These are phyloP conservation scores for Etheostoma perlongum DNA, from an alignment of 2,797 vertebrate genomes.

Conservation along the genomic window DNA sequence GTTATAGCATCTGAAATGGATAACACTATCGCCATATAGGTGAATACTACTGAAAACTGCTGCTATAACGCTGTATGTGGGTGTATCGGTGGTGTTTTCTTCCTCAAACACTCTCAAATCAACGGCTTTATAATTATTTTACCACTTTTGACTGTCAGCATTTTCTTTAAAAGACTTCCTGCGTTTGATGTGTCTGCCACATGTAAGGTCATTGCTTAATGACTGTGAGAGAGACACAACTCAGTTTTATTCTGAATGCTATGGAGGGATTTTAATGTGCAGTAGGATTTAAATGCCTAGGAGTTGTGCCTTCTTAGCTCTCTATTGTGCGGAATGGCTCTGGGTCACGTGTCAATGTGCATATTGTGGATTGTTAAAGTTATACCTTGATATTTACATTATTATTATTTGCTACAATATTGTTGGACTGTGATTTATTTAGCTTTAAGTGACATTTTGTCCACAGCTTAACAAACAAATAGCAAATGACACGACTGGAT, in stretches of 20 bases:
- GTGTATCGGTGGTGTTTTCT: slow-evolving; percentile 21
- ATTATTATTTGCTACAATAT: slow-evolving; percentile 21
- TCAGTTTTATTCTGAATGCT: slow-evolving; percentile 17
- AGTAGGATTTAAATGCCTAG: slow-evolving; percentile 23
- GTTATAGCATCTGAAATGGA: slow-evolving; percentile 14
- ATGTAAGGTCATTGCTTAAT: slow-evolving; percentile 4
- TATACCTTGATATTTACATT: slow-evolving; percentile 18
- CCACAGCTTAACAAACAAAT: neutral
- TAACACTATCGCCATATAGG: slow-evolving; percentile 8
- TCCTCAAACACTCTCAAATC: slow-evolving; percentile 10
- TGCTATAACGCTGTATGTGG: slow-evolving; percentile 33
- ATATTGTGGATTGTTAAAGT: slow-evolving; percentile 21
- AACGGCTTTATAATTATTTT: slow-evolving; percentile 12
- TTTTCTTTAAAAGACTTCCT: neutral
- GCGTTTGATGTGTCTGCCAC: slow-evolving; percentile 11
- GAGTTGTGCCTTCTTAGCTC: slow-evolving; percentile 66
- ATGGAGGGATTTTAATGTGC: slow-evolving; percentile 18
- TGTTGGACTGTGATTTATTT: slow-evolving; percentile 12
- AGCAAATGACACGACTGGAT: neutral
- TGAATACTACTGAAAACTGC: slow-evolving; percentile 34
- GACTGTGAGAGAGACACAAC: slow-evolving; percentile 3
- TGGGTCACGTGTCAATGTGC: slow-evolving; percentile 6
- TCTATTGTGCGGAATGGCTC: slow-evolving; percentile 14
- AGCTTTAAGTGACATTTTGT: slow-evolving; percentile 2
- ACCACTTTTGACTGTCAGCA: neutral